A percentile compares a stretch with the other conserved stretches of the same genome.
Conservation (phyloP, 2,113 vertebrate species). For the Centropus unirufus region DNA sequence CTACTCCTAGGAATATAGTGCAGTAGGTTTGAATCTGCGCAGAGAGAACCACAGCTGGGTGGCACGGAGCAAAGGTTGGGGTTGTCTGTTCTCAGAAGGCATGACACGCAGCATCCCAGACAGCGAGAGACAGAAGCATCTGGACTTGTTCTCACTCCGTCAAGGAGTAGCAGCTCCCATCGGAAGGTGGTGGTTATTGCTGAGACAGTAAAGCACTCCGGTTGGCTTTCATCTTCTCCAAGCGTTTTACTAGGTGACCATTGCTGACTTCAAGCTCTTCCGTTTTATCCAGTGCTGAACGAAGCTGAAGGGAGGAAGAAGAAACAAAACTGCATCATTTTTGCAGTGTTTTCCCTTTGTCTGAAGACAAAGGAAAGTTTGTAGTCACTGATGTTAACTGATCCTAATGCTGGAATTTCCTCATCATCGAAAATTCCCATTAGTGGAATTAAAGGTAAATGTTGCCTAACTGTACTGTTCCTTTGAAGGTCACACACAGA, state of each 20-base stretch:
- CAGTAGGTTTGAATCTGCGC: conserved; percentile 25
- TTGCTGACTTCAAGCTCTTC: conserved; percentile 96
- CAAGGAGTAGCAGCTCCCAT: not conserved
- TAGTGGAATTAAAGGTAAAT: not conserved
- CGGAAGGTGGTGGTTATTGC: conserved; percentile 62
- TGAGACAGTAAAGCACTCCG: conserved; percentile 87
- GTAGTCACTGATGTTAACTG: not conserved
- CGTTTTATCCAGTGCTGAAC: conserved; percentile 90
- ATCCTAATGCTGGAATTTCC: not conserved
- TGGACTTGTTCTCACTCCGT: not conserved
- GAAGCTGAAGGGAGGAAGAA: conserved; percentile 79
- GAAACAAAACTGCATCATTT: not conserved
- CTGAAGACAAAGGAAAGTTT: not conserved
- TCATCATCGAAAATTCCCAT: not conserved
- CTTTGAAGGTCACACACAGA: not conserved
- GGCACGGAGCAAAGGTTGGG: not conserved
- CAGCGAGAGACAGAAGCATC: conserved; percentile 16
- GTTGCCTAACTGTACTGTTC: not conserved
- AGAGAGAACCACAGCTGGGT: not conserved
- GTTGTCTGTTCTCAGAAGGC: conserved; percentile 44
- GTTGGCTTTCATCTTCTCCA: conserved; percentile 95
- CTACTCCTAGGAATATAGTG: conserved; percentile 21
- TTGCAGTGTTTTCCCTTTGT: not conserved
- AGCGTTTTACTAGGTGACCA: conserved; percentile 88
- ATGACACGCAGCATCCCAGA: conserved; percentile 28